Evolutionary conservation across 2,888 invertebrate species (phyloP).

Genomic region (Eupithecia exiguata): DNA sequence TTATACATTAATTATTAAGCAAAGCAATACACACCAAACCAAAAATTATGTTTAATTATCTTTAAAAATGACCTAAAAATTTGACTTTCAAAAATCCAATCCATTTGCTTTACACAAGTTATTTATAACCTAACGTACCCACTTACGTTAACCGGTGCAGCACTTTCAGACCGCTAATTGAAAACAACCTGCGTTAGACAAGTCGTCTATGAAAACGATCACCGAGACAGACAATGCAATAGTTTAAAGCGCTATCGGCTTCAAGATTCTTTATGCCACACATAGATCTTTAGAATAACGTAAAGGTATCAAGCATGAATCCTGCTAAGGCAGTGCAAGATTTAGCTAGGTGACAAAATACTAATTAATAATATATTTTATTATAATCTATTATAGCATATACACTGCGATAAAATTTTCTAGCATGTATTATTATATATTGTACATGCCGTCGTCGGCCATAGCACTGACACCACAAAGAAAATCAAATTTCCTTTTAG

Average conservation of each 20-base stretch:
- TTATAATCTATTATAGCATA: not conserved
- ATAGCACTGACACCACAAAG: too few relatives aligned
- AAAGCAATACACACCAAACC: not conserved
- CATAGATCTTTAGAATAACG: not conserved
- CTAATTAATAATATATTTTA: not conserved
- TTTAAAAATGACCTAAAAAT: not conserved
- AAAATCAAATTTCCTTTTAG: too few relatives aligned
- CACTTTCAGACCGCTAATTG: constrained; percentile 11
- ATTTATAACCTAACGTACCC: not conserved
- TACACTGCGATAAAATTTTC: not conserved
- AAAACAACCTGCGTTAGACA: constrained; percentile 10
- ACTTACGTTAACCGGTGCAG: constrained; percentile 15
- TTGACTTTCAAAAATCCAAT: constrained; percentile 12
- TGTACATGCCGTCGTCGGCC: too few relatives aligned
- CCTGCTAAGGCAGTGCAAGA: not conserved
- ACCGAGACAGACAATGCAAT: not conserved
- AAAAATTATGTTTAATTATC: not conserved
- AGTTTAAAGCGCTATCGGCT: not conserved
- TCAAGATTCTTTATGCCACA: not conserved
- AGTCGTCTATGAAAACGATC: not conserved
- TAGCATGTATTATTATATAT: not conserved
- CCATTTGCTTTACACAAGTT: not conserved
- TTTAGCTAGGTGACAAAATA: not conserved
- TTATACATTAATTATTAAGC: too few relatives aligned
- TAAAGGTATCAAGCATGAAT: too few relatives aligned